A percentile compares a stretch with the other conserved stretches of the same genome.
These are phyloP conservation scores for Caenorhabditis briggsae DNA, from an alignment of 1,140 invertebrate genomes.

Conservation along the genomic window DNA sequence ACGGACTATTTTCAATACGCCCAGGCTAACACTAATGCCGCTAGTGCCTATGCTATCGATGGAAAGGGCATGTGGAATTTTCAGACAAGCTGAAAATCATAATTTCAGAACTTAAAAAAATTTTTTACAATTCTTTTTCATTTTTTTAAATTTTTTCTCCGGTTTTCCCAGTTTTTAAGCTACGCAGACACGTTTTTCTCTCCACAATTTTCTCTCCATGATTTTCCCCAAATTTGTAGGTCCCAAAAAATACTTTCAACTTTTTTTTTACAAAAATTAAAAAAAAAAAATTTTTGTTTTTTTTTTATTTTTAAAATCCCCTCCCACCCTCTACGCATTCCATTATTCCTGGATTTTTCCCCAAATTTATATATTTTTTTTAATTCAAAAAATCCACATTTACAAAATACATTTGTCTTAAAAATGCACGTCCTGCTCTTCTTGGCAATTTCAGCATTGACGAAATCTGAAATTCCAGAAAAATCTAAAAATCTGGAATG, in stretches of 20 bases:
- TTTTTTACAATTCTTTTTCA: neutral
- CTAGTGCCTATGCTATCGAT: neutral
- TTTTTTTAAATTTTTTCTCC: neutral
- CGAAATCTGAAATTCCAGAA: neutral
- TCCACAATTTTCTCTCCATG: neutral
- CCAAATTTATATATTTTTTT: too few species aligned
- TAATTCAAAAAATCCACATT: too few species aligned
- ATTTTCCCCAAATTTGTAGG: conserved; percentile 1
- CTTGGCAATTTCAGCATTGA: neutral
- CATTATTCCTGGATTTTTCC: too few species aligned
- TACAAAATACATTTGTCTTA: too few species aligned
- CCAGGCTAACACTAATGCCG: neutral
- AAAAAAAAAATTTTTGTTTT: too few species aligned
- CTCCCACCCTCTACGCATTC: neutral
- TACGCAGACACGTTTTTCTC: neutral
- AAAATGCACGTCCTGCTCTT: neutral
- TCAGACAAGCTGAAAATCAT: neutral
- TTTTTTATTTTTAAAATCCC: neutral
- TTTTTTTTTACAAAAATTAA: too few species aligned
- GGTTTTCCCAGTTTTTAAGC: neutral
- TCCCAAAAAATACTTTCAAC: neutral
- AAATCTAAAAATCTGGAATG: too few species aligned
- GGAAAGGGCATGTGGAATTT: conserved; percentile 15
- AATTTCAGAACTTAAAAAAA: neutral
- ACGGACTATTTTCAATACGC: neutral